Percentiles rank a stretch among this genome's conserved stretches.
phyloP scores from a whole-genome alignment of 2,797 vertebrate species.

The Galagoides demidoff region DNA sequence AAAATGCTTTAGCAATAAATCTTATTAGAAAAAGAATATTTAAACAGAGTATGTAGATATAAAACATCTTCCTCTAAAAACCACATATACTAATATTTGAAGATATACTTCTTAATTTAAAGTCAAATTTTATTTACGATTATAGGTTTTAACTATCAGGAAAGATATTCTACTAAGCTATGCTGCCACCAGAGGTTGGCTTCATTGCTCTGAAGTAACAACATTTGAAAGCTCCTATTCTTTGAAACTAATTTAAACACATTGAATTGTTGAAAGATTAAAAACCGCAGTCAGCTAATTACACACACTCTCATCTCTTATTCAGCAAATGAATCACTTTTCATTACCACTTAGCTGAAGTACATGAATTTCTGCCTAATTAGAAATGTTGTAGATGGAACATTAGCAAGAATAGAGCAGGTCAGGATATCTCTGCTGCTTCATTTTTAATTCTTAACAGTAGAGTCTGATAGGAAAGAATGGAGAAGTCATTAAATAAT shows the following conservation, averaged over 20 bases:
- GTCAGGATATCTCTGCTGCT: conserved; percentile 89
- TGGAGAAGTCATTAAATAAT: conserved; percentile 91
- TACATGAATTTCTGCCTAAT: conserved; percentile 93
- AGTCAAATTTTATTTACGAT: conserved; percentile 37
- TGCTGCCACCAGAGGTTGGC: conserved; percentile 82
- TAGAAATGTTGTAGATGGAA: conserved; percentile 92
- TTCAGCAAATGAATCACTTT: conserved; percentile 92
- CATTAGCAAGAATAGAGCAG: conserved; percentile 89
- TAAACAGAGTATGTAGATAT: conserved; percentile 30
- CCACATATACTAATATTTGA: neutral
- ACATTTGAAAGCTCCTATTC: conserved; percentile 91
- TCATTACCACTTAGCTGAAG: conserved; percentile 92
- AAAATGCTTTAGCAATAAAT: conserved; percentile 22
- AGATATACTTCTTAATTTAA: conserved; percentile 25
- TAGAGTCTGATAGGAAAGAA: conserved; percentile 88
- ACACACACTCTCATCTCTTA: conserved; percentile 91
- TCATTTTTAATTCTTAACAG: conserved; percentile 90
- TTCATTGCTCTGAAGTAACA: conserved; percentile 90
- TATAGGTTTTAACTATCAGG: conserved; percentile 74
- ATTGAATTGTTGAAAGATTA: conserved; percentile 91
- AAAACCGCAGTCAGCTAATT: conserved; percentile 91
- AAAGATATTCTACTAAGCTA: conserved; percentile 75
- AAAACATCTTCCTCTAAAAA: conserved; percentile 55
- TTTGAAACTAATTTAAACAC: conserved; percentile 92
- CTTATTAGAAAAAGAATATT: neutral